Evolutionary conservation across 2,113 vertebrate species (phyloP), one percentile per base, ranked within the genome.

Genomic region (Willisornis vidua): DNA sequence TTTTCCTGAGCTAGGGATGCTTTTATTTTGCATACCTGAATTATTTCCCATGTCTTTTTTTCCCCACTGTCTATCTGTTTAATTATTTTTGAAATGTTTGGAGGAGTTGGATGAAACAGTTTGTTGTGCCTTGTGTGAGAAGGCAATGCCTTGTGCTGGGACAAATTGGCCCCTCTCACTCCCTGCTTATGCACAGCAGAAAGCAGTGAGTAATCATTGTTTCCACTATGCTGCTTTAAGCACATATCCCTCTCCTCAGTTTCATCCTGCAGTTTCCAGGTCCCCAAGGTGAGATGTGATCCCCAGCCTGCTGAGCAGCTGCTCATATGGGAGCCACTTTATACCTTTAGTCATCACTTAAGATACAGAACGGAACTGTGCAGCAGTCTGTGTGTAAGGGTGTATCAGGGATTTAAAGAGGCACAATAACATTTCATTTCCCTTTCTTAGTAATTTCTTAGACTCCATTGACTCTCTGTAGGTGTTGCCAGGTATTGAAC

Each of bases 311-410:
- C 72, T 49, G 28, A 35, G 54, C 3, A 0, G 67, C 54, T 62
- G 12, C 55, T 51, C 4, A 0, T 14, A 10, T 0, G 0, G 41
- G 18, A 67, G 37, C 57, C n/a, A 14, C 33, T 70, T 59, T 6
- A 6, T 46, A 13, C 35, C 17, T 3, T 41, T 31, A 31, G 24
- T 35, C 17, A 37, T 57, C 2, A 3, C 33, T 67, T n/a, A 24
- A 59, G 65, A 24, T 66, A 26, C 9, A 85, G 33, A 26, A 9
- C 5, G 35, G 25, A 74, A 12, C 41, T 31, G 35, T 62, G 33
- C 5, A 29, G 51, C 57, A 31, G 9, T 20, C 58, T 57, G 2
- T 0, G 14, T 31, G 7, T 71, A 29, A 71, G 22, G 61, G 35
- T 75, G 22, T 48, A 13, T 35, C 0, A 0, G 26, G 39, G 54